Percentiles rank a stretch among this genome's conserved stretches.
Conservation (phyloP, 2,797 vertebrate species). For the Micromesistius poutassou region DNA sequence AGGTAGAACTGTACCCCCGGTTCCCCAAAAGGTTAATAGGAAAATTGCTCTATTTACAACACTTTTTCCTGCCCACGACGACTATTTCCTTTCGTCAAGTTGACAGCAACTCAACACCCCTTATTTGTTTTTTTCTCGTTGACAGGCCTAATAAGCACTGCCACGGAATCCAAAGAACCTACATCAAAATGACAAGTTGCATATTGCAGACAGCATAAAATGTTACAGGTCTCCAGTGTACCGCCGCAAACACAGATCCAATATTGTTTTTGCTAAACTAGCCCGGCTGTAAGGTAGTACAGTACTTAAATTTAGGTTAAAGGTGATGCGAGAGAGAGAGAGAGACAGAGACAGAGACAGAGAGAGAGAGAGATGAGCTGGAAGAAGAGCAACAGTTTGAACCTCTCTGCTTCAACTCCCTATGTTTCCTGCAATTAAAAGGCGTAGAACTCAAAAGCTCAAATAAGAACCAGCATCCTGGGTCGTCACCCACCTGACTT, state of each 20-base stretch:
- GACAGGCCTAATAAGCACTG: neutral
- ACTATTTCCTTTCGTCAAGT: neutral
- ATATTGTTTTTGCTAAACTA: neutral
- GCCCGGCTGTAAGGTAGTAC: neutral
- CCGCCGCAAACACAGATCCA: neutral
- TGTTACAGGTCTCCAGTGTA: neutral
- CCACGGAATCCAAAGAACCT: neutral
- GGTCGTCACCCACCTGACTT: slow-evolving; percentile 48
- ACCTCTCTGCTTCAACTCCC: neutral
- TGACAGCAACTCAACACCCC: neutral
- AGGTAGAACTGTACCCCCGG: neutral
- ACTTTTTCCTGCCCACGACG: neutral
- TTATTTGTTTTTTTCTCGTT: neutral
- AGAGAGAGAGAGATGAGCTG: too few relatives aligned
- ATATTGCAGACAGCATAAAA: neutral
- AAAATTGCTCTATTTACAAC: neutral
- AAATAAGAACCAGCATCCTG: too few relatives aligned
- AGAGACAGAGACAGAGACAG: too few relatives aligned
- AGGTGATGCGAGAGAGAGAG: neutral
- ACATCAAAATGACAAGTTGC: neutral
- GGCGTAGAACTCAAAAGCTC: too few relatives aligned
- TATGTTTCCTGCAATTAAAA: too few relatives aligned
- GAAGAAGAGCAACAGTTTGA: neutral
- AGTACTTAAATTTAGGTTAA: too few relatives aligned
- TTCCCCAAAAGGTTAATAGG: neutral